These are phyloP conservation scores for Podotricha telesiphe DNA, from an alignment of 2,888 invertebrate genomes.

Conservation along the genomic window DNA sequence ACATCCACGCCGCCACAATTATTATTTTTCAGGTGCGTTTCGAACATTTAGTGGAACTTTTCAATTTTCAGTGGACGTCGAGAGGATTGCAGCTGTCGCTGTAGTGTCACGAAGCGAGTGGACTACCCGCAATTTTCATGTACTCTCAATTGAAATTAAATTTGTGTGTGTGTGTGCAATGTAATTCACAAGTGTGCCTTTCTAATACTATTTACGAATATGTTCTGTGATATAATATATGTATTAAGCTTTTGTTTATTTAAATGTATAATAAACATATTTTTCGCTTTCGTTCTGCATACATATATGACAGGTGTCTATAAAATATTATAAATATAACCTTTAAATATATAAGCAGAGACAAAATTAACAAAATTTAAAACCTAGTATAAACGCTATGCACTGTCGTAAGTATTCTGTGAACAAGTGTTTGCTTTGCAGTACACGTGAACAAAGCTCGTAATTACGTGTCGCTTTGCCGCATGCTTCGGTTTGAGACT, in stretches of 20 bases:
- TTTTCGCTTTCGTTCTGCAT: no score
- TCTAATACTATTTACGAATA: not conserved
- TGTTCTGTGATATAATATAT: slow-evolving; percentile 2
- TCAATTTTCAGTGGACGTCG: slow-evolving; percentile 24
- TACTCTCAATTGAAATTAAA: slow-evolving; percentile 18
- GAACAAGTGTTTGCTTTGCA: slow-evolving; percentile 29
- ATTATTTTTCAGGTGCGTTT: slow-evolving; percentile 17
- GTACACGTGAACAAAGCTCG: slow-evolving; percentile 26
- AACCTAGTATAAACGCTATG: not conserved
- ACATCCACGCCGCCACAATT: not conserved
- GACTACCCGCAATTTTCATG: slow-evolving; percentile 1
- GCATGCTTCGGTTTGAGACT: slow-evolving; percentile 8
- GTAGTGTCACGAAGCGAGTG: slow-evolving; percentile 13
- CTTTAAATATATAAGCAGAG: no score
- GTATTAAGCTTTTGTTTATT: slow-evolving; percentile 7
- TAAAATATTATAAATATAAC: no score
- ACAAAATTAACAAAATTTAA: not conserved
- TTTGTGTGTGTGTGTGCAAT: slow-evolving; percentile 1
- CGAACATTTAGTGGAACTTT: slow-evolving; percentile 23
- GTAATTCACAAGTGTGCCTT: no score
- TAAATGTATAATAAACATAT: no score
- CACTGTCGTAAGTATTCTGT: not conserved
- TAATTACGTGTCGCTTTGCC: slow-evolving; percentile 14
- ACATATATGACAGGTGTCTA: no score
- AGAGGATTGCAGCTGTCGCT: slow-evolving; percentile 23